Evolutionary conservation across 2,888 invertebrate genomes (phyloP), one percentile per base, ranked within the genome.

Genomic region (Xestia xanthographa): DNA sequence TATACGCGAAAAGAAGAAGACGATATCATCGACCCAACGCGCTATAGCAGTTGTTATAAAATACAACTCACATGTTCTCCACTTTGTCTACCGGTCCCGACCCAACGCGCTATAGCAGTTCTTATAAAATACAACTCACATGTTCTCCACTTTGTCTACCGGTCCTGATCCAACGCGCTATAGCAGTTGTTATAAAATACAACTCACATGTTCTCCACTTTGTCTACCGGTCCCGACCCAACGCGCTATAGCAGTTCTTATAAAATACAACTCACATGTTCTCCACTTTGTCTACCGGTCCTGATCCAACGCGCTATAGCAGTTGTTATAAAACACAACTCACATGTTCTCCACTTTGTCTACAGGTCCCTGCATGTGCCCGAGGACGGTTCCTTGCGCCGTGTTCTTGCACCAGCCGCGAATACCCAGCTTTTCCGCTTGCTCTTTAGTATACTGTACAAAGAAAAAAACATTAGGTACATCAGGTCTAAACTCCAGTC

Each of bases 361-460:
- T 45, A 92, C 83, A 2, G 97, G 95, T n/a, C 98, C 98, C 93
- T 98, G 97, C 86, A 98, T 90, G 74, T 97, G 96, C 3, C 98
- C 98, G 34, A 97, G 93, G 0, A 98, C 98, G 0, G 98, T 98
- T 11, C 97, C 98, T 50, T 95, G 90, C 1, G 95, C 88, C 0
- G 98, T 98, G 89, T 98, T 98, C 96, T 97, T 97, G 89, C 98
- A 98, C 98, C 98, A 98, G 20, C 98, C 98, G 80, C 95, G 97
- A 5, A 98, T 88, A 1, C 97, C 97, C 38, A 98, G 93, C 88
- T 97, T 97, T 48, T 97, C 97, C 0, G 97, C 97, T 92, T 97
- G 97, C 77, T 97, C 94, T 90, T 97, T 97, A 0, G 98, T 98
- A 83, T 97, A 97, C 98, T 98, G 91, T 12, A 6, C 20, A 53